These are phyloP conservation scores for Drosophila triauraria DNA, from an alignment of 1,140 invertebrate species.

Conservation along the genomic window DNA sequence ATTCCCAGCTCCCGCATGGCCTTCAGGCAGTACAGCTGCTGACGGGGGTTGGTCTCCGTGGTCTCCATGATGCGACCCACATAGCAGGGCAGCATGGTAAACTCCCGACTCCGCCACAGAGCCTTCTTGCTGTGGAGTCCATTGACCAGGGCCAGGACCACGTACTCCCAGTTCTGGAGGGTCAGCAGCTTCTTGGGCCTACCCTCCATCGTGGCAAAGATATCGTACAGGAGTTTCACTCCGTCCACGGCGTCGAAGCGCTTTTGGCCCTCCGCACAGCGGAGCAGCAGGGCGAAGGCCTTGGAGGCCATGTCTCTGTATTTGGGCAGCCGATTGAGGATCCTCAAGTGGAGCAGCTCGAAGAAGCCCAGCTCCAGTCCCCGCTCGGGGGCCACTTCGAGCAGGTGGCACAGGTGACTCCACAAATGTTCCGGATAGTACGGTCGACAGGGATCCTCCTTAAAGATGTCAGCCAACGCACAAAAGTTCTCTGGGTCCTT, in stretches of 20 bases:
- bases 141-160: conserved; percentile 58
- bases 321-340: conserved; percentile 38
- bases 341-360: conserved; percentile 59
- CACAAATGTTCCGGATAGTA: conserved; percentile 60
- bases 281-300: conserved; percentile 69
- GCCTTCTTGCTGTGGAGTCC: conserved; percentile 72
- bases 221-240: conserved; percentile 51
- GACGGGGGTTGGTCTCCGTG: conserved; percentile 35
- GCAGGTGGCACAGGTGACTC: conserved; percentile 66
- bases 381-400: conserved; percentile 59
- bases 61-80: conserved; percentile 47
- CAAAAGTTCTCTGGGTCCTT: conserved; percentile 44
- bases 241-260: conserved; percentile 68
- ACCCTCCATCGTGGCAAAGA: conserved; percentile 18
- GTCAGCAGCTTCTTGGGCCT: conserved; percentile 3
- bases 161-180: conserved; percentile 55
- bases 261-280: conserved; percentile 67
- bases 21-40: conserved; percentile 69
- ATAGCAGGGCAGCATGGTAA: conserved; percentile 59
- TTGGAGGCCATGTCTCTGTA: conserved; percentile 64
- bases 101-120: conserved; percentile 73
- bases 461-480: conserved; percentile 51
- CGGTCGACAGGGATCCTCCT: conserved; percentile 54
- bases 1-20: conserved; percentile 52
- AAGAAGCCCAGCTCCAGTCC: conserved; percentile 69